Percentiles rank a stretch among this genome's conserved stretches.
Evolutionary conservation across 2,888 invertebrate genomes (phyloP).

Genomic region (Lampropteryx suffumata): DNA sequence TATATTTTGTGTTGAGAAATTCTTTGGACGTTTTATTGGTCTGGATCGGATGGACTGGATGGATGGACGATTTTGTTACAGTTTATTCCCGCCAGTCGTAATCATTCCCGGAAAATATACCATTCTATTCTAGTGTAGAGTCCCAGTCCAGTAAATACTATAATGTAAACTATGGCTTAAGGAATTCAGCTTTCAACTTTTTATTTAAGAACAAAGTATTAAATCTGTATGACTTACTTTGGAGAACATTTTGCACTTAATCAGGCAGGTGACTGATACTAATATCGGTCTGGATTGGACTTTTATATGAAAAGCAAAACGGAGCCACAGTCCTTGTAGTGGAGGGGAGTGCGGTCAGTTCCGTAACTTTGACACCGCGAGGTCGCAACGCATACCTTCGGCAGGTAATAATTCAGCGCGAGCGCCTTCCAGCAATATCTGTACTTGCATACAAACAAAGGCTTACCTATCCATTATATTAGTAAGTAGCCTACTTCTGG

Average conservation of each 20-base stretch:
- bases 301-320: conserved; percentile 82
- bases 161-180: too few relatives aligned
- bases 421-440: conserved; percentile 40
- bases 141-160: too few relatives aligned
- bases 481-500: too few relatives aligned
- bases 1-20: too few relatives aligned
- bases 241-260: conserved; percentile 80
- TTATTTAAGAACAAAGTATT: neutral
- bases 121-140: too few relatives aligned
- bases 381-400: conserved; percentile 71
- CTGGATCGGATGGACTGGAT: too few relatives aligned
- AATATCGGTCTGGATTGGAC: conserved; percentile 71
- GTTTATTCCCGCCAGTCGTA: too few relatives aligned
- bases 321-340: conserved; percentile 66
- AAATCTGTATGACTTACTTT: conserved; percentile 65
- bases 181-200: neutral
- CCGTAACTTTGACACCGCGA: conserved; percentile 82
- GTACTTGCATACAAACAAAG: conserved; percentile 38
- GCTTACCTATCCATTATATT: neutral
- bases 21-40: too few relatives aligned
- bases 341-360: conserved; percentile 78
- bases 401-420: conserved; percentile 53
- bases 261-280: conserved; percentile 79
- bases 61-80: too few relatives aligned
- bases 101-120: too few relatives aligned